Conservation (phyloP, 2,888 invertebrate species). For the Petrophora chlorosata region DNA sequence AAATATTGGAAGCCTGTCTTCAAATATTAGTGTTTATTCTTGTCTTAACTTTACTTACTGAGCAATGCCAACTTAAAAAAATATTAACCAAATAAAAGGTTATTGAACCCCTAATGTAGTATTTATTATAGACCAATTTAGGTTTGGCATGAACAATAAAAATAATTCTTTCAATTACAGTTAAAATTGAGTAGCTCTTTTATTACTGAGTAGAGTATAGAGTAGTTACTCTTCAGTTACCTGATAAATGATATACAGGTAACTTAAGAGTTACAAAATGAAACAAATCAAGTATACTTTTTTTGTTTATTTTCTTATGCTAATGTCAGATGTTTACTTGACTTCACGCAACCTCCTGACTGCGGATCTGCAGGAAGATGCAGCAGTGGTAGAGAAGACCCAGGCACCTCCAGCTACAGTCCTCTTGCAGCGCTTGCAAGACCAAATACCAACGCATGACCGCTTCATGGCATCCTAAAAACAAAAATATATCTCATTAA, state of each 20-base stretch:
- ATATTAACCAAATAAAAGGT: no score
- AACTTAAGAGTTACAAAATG: slow-evolving; percentile 15
- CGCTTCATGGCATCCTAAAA: slow-evolving; percentile 99
- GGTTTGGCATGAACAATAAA: no score
- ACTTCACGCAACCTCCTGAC: slow-evolving; percentile 97
- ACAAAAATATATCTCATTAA: no score
- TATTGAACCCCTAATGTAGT: no score
- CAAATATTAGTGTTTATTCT: no score
- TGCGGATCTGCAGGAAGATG: slow-evolving; percentile 98
- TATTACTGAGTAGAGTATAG: no score
- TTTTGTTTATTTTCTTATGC: slow-evolving; percentile 72
- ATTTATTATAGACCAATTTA: no score
- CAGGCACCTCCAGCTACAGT: slow-evolving; percentile 99
- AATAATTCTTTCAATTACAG: no score
- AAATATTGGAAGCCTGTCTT: no score
- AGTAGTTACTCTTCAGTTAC: not conserved
- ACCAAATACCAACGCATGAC: slow-evolving; percentile 98
- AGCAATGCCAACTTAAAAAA: no score
- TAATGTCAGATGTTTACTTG: slow-evolving; percentile 70
- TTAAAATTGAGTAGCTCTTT: no score
- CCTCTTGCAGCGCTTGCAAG: slow-evolving; percentile 98
- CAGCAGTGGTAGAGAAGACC: slow-evolving; percentile 99
- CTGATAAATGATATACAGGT: not conserved
- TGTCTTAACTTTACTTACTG: no score
- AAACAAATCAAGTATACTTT: slow-evolving; percentile 30